Evolutionary conservation across 2,888 invertebrate species (phyloP), one percentile per base, ranked within the genome.

Genomic region (Byasa hedistus): DNA sequence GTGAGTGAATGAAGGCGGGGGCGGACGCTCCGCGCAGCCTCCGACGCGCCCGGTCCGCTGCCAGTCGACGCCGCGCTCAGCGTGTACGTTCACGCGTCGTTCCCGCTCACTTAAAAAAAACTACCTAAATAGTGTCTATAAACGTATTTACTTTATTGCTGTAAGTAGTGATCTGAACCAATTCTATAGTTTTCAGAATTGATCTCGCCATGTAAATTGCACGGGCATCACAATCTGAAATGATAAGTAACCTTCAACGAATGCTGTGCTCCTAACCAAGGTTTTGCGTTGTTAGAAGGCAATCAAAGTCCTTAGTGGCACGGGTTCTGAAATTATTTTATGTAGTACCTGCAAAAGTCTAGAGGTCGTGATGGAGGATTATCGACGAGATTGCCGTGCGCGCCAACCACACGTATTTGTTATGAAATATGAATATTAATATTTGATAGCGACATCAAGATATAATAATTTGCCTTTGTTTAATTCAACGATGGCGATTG

Each of bases 1-100:
- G 83, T 79, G 82, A 84, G 84, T 89, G 90, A 90, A 90, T 89
- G 90, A 86, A 86, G 87, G 88, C 84, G 86, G 87, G 89, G 87
- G 87, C 75, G 83, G 76, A 72, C 73, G 74, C 75, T 75, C 77
- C 83, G 91, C 91, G 91, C 91, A 91, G 90, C 88, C 89, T 89
- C 91, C 84, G 85, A 80, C 72, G 83, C 81, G 73, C 76, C 83
- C 82, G 76, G 79, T 79, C 74, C 77, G 77, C 76, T 75, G 84
- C 79, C 89, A 89, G 91, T 90, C 80, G 80, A 81, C 84, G 79
- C 79, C 89, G 90, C 87, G 90, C 75, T 79, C 79, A 84, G 85
- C 85, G 85, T 80, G 80, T 73, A 75, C 70, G 69, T 72, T 72
- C 84, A 89, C 90, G 89, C 81, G 73, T 74, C 77, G 76, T 78